Base-by-base conservation (phyloP, 2,797 vertebrate species). In the Vespertilio murinus region DNA sequence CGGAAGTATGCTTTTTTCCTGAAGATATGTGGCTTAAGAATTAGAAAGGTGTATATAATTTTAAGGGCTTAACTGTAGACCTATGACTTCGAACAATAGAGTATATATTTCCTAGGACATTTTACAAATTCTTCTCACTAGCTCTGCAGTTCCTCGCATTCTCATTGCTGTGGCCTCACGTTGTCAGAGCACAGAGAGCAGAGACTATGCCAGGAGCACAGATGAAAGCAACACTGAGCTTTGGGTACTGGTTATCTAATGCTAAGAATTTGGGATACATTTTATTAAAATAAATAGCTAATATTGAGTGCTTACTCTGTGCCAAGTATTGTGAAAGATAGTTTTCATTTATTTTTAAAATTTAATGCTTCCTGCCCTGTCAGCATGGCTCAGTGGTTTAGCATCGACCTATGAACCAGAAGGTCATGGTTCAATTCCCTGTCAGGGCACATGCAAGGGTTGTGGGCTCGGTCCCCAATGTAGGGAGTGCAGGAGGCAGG, bases 331-430 rank as follows among this genome's bases (percentile, higher is more conserved):
- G 5, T 52, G 25, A 85, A 90, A 45, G 11, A 40, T 71, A 12
- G n/a, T 73, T 95, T 82, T 80, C 40, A 22, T 67, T 90, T 30
- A 47, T 61, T 91, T 93, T 71, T 35, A 77, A 87, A 80, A 8
- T 33, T 6, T 23, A 47, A 42, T 85, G 30, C 77, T 95, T 65
- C 45, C n/a, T 49, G 70, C 14, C 40, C 4, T 3, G 59, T 5
- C 12, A 30, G 59, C 25, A 54, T 59, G 10, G 10, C 56, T 59
- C 56, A 59, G 56, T 59, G 56, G 56, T 59, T 59, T 9, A 59
- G 56, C 56, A 59, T 28, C 2, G 28, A 25, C 54, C 54, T 25
- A 56, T 25, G 23, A 56, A 23, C 54, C 23, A 56, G 54, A 56
- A 56, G 22, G 22, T 56, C 54, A 56, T 56, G 22, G 22, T 54